Conservation (phyloP, 2,888 invertebrate species). For the Uloborus plumipes region DNA sequence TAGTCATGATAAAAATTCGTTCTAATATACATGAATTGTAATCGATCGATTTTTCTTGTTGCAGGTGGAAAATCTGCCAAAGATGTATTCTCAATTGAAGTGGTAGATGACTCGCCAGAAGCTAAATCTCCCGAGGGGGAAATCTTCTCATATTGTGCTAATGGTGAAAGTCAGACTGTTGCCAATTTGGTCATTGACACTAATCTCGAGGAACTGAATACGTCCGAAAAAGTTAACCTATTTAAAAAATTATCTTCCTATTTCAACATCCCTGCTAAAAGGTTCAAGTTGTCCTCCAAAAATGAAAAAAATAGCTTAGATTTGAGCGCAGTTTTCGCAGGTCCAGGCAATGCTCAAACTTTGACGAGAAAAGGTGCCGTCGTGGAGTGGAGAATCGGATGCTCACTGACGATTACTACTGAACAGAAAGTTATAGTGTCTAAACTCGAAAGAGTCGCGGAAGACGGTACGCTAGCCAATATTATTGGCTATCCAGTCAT, state of each 20-base stretch:
- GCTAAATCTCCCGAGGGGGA: conserved; percentile 69
- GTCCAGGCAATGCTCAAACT: conserved; percentile 66
- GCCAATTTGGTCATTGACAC: conserved; percentile 80
- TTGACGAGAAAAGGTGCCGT: conserved; percentile 46
- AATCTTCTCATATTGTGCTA: conserved; percentile 69
- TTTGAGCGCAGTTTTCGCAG: conserved; percentile 65
- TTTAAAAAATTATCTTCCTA: conserved; percentile 67
- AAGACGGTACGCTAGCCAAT: conserved; percentile 81
- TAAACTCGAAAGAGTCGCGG: conserved; percentile 79
- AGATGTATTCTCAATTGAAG: conserved; percentile 80
- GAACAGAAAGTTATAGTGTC: conserved; percentile 79
- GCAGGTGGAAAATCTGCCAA: conserved; percentile 72
- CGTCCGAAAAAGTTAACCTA: conserved; percentile 76
- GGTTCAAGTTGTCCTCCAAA: conserved; percentile 61
- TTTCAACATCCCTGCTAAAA: conserved; percentile 56
- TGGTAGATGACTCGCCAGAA: conserved; percentile 70
- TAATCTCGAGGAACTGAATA: conserved; percentile 77
- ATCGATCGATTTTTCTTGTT: conserved; percentile 22
- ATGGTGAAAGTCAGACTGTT: conserved; percentile 75
- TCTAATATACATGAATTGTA: not conserved
- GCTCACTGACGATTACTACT: conserved; percentile 80
- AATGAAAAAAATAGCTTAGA: conserved; percentile 60
- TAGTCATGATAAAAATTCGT: too few species aligned
- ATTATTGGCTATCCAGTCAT: conserved; percentile 80
- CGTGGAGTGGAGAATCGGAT: conserved; percentile 78